phyloP scores from a whole-genome alignment of 2,113 vertebrate genomes.

The Calidris pygmaea region DNA sequence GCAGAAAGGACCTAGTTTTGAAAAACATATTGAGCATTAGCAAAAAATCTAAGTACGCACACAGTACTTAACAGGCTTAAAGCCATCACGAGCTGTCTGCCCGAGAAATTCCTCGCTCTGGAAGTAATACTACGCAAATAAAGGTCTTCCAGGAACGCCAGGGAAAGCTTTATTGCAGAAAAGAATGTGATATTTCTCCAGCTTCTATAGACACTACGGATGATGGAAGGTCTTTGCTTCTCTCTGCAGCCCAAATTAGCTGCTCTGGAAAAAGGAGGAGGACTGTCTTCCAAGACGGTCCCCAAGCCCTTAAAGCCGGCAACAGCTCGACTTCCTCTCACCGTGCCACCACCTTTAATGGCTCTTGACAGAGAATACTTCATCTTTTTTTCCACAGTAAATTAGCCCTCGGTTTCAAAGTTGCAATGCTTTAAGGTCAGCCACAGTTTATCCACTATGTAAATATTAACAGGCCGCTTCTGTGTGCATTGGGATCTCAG shows the following conservation, averaged over 20 bases:
- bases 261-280: background rate
- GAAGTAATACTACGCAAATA: background rate
- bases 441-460: conserved; percentile 45
- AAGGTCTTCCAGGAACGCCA: background rate
- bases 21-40: background rate
- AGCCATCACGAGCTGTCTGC: background rate
- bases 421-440: conserved; percentile 46
- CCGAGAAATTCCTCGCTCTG: background rate
- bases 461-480: conserved; percentile 54
- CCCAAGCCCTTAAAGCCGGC: background rate
- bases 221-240: conserved; percentile 10
- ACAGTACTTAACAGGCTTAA: background rate
- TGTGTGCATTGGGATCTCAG: background rate
- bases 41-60: background rate
- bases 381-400: background rate
- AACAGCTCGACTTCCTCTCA: background rate
- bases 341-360: background rate
- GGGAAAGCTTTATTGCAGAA: conserved; percentile 1
- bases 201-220: background rate
- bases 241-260: background rate
- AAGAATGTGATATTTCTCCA: background rate
- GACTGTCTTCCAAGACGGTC: background rate
- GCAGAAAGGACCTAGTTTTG: background rate
- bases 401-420: conserved; percentile 53
- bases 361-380: background rate